These are phyloP conservation scores for Apus apus DNA, from an alignment of 2,113 vertebrate species.

Conservation along the genomic window DNA sequence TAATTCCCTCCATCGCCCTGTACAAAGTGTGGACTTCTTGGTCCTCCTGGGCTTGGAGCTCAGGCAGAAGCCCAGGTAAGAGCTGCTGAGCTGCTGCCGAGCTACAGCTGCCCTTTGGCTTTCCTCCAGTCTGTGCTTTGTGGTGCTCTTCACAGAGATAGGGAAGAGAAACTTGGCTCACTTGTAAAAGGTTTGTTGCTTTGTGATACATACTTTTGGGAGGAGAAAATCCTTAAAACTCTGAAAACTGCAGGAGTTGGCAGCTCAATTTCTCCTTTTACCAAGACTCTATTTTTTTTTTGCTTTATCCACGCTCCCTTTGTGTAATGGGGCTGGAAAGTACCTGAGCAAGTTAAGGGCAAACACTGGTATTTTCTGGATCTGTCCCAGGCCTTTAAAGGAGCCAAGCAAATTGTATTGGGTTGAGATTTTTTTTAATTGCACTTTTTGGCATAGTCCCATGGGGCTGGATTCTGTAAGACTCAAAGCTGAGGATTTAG, in stretches of 20 bases:
- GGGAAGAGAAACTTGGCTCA: background rate
- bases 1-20: rapidly evolving
- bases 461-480: background rate
- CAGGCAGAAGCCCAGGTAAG: background rate
- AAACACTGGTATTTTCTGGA: background rate
- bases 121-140: background rate
- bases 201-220: background rate
- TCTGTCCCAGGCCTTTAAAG: background rate
- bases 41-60: background rate
- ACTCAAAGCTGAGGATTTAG: background rate
- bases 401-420: background rate
- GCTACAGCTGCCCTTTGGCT: background rate
- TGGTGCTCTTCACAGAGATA: background rate
- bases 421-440: background rate
- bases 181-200: background rate
- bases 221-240: background rate
- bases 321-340: background rate
- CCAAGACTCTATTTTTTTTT: background rate
- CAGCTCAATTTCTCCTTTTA: background rate
- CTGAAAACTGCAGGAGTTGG: background rate
- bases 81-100: background rate
- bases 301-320: background rate
- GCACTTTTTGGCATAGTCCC: background rate
- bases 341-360: background rate
- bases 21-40: background rate